Conservation (phyloP, 2,797 vertebrate genomes). For the Lagocephalus sceleratus region DNA sequence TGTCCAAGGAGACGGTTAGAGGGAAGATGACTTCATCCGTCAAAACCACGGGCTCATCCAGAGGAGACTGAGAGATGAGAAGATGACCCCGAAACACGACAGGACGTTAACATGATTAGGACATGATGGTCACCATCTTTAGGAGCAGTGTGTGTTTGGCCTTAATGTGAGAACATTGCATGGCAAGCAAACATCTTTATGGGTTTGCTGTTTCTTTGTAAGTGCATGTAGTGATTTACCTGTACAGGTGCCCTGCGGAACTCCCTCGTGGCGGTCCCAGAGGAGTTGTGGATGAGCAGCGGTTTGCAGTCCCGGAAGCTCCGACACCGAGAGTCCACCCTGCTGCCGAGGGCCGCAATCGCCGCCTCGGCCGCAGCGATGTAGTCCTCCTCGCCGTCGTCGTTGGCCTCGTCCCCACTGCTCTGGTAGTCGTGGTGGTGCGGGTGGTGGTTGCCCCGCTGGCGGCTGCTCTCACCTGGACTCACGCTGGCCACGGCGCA, state of each 20-base stretch:
- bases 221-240: constrained; percentile 43
- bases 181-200: too few species aligned
- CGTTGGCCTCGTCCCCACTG: constrained; percentile 68
- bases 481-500: constrained; percentile 89
- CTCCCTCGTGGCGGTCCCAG: constrained; percentile 60
- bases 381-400: constrained; percentile 74
- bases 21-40: constrained; percentile 93
- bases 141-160: too few species aligned
- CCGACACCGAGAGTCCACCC: constrained; percentile 65
- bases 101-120: too few species aligned
- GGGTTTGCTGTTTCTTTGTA: too few species aligned
- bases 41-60: constrained; percentile 87
- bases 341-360: constrained; percentile 61
- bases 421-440: constrained; percentile 71
- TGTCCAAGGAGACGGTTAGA: constrained; percentile 87
- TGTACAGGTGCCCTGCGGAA: constrained; percentile 75
- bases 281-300: constrained; percentile 80
- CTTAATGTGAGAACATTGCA: too few species aligned
- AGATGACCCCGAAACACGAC: background rate
- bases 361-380: constrained; percentile 60
- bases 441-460: constrained; percentile 62
- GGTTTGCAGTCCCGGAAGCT: constrained; percentile 79
- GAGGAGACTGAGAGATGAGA: constrained; percentile 74
- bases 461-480: constrained; percentile 78
- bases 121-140: too few species aligned